Evolutionary conservation across 2,888 invertebrate genomes (phyloP).

Genomic region (Electrophaes corylata): DNA sequence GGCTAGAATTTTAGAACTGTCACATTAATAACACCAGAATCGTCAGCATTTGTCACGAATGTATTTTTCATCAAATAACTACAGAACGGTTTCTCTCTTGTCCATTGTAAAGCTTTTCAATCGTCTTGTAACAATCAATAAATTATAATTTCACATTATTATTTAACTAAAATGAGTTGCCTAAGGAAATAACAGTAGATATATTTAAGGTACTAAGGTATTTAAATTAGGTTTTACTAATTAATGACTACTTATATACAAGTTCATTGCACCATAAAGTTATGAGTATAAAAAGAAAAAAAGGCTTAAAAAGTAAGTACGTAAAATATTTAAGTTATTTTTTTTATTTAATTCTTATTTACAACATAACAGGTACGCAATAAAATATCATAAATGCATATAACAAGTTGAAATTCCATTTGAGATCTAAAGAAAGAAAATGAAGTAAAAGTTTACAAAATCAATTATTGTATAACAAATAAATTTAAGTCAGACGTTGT

Average conservation of each 20-base stretch:
- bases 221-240: conserved; percentile 27
- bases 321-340: background rate
- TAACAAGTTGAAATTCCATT: conserved; percentile 14
- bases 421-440: conserved; percentile 10
- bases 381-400: conserved; percentile 17
- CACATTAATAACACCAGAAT: too few species aligned
- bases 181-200: conserved; percentile 5
- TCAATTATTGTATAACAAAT: background rate
- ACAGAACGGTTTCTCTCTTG: background rate
- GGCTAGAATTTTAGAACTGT: too few species aligned
- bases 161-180: conserved; percentile 5
- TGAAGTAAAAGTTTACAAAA: background rate
- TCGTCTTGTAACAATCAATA: background rate
- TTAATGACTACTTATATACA: conserved; percentile 30
- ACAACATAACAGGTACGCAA: conserved; percentile 10
- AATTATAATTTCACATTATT: background rate
- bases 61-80: background rate
- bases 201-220: background rate
- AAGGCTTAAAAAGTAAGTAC: background rate
- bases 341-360: conserved; percentile 1
- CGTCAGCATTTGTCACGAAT: too few species aligned
- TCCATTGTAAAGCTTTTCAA: background rate
- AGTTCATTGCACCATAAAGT: conserved; percentile 16
- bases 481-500: conserved; percentile 2
- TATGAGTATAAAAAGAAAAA: background rate